These are phyloP conservation scores for Saguinus midas DNA, from an alignment of 2,113 vertebrate genomes.

Conservation along the genomic window DNA sequence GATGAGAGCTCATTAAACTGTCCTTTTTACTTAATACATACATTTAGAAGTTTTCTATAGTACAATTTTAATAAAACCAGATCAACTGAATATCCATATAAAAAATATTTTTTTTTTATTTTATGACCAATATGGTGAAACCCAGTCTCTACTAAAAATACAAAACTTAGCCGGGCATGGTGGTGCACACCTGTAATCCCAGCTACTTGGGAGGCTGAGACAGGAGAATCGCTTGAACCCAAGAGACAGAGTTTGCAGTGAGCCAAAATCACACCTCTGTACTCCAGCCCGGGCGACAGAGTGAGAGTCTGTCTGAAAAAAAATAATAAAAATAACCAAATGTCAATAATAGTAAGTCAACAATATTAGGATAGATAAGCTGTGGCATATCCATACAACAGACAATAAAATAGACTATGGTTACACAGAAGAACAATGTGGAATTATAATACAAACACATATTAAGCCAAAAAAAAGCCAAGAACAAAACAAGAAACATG, in stretches of 20 bases:
- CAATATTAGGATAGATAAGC: neutral
- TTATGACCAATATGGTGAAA: too few species aligned
- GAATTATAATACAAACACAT: neutral
- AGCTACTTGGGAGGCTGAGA: too few species aligned
- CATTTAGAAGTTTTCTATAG: neutral
- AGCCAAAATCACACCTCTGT: too few species aligned
- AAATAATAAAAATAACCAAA: neutral
- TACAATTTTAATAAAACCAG: neutral
- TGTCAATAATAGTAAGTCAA: neutral
- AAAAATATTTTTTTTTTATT: too few species aligned
- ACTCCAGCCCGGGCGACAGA: rapidly evolving
- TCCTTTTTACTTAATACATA: neutral
- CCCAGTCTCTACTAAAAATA: too few species aligned
- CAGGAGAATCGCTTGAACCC: too few species aligned
- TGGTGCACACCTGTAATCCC: too few species aligned
- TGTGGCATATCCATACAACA: neutral
- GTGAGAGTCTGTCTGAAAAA: too few species aligned
- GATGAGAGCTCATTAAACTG: neutral
- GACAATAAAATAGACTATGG: neutral
- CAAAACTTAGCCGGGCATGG: too few species aligned
- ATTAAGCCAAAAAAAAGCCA: neutral
- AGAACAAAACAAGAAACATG: neutral
- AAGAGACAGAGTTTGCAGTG: too few species aligned
- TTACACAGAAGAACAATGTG: neutral
- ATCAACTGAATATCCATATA: neutral